phyloP scores from a whole-genome alignment of 2,113 vertebrate genomes.

The Aepyceros melampus region DNA sequence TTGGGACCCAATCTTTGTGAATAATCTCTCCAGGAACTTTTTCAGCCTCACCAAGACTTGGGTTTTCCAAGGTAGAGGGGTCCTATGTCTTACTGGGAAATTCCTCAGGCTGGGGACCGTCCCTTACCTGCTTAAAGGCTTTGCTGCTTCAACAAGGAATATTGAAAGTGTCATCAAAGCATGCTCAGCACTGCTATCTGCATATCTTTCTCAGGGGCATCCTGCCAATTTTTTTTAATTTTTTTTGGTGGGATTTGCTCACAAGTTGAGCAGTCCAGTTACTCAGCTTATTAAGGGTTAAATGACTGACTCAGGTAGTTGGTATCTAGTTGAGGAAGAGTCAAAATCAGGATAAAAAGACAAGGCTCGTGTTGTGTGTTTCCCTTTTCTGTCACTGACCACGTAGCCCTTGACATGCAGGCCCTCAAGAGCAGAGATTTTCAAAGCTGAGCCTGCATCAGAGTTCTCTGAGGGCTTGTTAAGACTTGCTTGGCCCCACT shows the following conservation, averaged over 20 bases:
- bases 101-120: neutral
- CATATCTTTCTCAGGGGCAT: conserved; percentile 27
- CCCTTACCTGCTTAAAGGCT: neutral
- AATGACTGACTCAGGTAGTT: neutral
- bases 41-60: neutral
- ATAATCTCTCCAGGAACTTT: conserved; percentile 12
- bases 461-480: neutral
- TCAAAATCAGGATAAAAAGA: neutral
- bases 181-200: neutral
- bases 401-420: neutral
- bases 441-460: neutral
- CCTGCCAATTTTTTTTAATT: neutral
- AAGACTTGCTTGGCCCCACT: neutral
- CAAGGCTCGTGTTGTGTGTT: neutral
- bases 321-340: neutral
- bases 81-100: conserved; percentile 1
- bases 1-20: neutral
- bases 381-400: neutral
- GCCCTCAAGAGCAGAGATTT: neutral
- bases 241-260: neutral
- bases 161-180: conserved; percentile 35
- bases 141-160: conserved; percentile 22
- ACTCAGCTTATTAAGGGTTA: neutral
- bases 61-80: conserved; percentile 33
- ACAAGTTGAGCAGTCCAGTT: neutral